Percentiles rank a stretch among this genome's conserved stretches.
Conservation (phyloP, 2,797 vertebrate species). For the Anisognathus igniventris region DNA sequence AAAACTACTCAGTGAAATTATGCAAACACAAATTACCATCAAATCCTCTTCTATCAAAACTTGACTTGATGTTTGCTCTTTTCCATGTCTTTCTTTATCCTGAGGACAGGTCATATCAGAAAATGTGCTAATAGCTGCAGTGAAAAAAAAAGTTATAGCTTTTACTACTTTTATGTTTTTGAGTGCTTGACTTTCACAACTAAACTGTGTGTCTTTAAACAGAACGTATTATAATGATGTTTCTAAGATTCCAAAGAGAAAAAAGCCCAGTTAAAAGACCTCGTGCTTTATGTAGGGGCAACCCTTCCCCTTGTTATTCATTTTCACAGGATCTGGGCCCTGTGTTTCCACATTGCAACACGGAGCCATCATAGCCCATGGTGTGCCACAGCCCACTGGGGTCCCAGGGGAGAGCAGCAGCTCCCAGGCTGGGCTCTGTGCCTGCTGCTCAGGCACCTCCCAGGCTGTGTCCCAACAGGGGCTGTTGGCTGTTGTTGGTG, state of each 20-base stretch:
- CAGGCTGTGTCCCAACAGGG: not conserved
- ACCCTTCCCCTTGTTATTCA: not conserved
- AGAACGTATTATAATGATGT: not conserved
- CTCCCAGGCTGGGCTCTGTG: not conserved
- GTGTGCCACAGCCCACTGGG: not conserved
- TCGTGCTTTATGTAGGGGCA: not conserved
- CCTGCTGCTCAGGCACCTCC: not conserved
- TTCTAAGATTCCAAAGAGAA: not conserved
- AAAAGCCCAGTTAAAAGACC: not conserved
- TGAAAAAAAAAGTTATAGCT: not conserved
- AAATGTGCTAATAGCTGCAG: not conserved
- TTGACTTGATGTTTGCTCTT: not conserved
- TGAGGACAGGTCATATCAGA: not conserved
- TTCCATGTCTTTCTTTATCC: not conserved
- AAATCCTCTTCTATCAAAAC: not conserved
- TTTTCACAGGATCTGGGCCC: not conserved
- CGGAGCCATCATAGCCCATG: accelerated
- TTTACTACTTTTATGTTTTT: not conserved
- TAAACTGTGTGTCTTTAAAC: not conserved
- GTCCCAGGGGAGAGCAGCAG: not conserved
- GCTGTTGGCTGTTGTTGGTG: not conserved
- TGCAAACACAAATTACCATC: not conserved
- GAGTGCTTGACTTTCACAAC: not conserved
- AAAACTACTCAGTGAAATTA: not conserved
- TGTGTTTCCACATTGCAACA: not conserved